These are phyloP conservation scores for Tiphia femorata DNA, from an alignment of 2,888 invertebrate species.

Conservation along the genomic window DNA sequence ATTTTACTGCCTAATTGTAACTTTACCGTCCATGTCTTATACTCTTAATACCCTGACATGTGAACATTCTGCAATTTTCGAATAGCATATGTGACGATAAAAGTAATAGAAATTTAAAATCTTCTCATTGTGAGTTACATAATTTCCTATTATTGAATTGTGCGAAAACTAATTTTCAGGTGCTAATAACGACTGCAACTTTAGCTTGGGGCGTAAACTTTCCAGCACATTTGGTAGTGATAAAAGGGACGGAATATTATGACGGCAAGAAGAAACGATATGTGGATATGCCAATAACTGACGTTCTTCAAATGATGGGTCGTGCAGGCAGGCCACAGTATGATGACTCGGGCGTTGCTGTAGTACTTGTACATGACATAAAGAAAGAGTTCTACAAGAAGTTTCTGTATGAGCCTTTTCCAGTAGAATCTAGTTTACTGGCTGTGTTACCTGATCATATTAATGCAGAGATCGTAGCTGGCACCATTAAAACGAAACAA, in stretches of 20 bases:
- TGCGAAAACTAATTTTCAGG: no score
- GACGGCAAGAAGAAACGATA: conserved; percentile 97
- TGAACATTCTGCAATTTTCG: no score
- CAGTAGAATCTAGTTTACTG: conserved; percentile 95
- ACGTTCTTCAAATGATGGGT: conserved; percentile 99
- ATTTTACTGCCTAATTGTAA: no score
- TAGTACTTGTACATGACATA: conserved; percentile 92
- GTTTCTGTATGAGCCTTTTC: conserved; percentile 99
- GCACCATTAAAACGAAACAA: conserved; percentile 92
- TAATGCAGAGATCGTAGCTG: conserved; percentile 97
- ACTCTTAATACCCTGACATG: no score
- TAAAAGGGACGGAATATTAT: conserved; percentile 99
- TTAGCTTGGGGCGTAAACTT: conserved; percentile 99
- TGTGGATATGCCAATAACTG: conserved; percentile 99
- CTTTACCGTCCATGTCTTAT: no score
- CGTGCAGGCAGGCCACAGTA: conserved; percentile 98
- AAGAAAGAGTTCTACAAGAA: conserved; percentile 99
- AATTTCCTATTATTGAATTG: no score
- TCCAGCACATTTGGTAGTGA: conserved; percentile 97
- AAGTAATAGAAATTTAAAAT: not conserved
- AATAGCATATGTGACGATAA: not conserved
- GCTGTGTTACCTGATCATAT: conserved; percentile 95
- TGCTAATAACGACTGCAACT: conserved; percentile 96
- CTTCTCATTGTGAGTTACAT: not conserved
- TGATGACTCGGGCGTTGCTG: conserved; percentile 91